phyloP scores from a whole-genome alignment of 2,113 vertebrate genomes.

The Boleophthalmus pectinirostris region DNA sequence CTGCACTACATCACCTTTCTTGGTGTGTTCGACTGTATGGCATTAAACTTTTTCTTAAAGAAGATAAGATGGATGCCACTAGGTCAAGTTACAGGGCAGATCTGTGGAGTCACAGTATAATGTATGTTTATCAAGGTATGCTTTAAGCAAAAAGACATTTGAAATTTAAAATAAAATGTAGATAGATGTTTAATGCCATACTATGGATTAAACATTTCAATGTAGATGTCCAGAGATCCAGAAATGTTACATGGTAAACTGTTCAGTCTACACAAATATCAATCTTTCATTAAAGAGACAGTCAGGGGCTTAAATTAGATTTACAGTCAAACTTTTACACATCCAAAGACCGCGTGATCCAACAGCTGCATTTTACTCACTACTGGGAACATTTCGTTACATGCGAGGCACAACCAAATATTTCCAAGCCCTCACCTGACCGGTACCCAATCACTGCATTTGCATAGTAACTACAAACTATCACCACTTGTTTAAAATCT shows the following conservation, averaged over 20 bases:
- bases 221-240: background rate
- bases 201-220: background rate
- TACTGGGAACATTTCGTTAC: constrained; percentile 28
- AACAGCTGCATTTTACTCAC: constrained; percentile 37
- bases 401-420: constrained; percentile 21
- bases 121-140: background rate
- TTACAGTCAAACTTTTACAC: constrained; percentile 33
- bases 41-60: too few species aligned
- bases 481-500: constrained; percentile 18
- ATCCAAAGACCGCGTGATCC: constrained; percentile 24
- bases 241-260: background rate
- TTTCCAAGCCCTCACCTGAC: constrained; percentile 15
- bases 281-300: background rate
- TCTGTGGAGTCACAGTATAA: background rate
- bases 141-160: background rate
- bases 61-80: too few species aligned
- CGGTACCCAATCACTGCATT: background rate
- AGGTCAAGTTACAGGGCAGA: too few species aligned
- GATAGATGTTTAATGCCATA: background rate
- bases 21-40: too few species aligned
- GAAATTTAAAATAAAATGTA: background rate
- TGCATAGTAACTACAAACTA: background rate
- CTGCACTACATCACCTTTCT: background rate
- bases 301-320: background rate
- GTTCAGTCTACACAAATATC: background rate